Evolutionary conservation across 2,888 invertebrate species (phyloP).

Genomic region (Agrochola circellaris): DNA sequence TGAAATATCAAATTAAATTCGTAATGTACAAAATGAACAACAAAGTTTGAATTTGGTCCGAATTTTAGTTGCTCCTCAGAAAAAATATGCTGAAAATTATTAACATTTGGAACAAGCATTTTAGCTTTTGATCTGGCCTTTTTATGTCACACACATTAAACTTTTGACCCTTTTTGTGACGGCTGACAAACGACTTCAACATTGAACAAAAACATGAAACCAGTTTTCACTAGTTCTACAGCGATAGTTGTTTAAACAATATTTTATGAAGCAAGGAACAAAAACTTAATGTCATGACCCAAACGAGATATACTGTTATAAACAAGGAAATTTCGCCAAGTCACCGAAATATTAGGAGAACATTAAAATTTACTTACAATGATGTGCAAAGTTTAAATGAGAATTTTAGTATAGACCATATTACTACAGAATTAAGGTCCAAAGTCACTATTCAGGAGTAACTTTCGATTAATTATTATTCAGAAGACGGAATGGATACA

Average conservation of each 20-base stretch:
- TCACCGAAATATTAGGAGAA: constrained; percentile 71
- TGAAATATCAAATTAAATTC: background rate
- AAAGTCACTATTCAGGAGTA: constrained; percentile 11
- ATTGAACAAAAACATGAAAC: constrained; percentile 40
- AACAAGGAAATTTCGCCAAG: constrained; percentile 63
- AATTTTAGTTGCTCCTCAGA: background rate
- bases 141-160: constrained; percentile 20
- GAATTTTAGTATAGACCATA: constrained; percentile 38
- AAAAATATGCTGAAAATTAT: background rate
- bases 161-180: constrained; percentile 35
- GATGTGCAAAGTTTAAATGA: constrained; percentile 66
- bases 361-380: constrained; percentile 74
- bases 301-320: constrained; percentile 58
- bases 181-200: constrained; percentile 26
- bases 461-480: constrained; percentile 60
- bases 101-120: background rate
- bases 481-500: constrained; percentile 55
- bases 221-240: constrained; percentile 22
- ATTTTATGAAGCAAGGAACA: constrained; percentile 58
- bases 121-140: constrained; percentile 12
- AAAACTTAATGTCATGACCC: constrained; percentile 66
- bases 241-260: constrained; percentile 51
- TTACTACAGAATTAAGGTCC: constrained; percentile 2
- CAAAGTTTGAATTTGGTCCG: background rate
- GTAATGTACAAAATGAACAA: background rate